These are phyloP conservation scores for Thumatha senex DNA, from an alignment of 2,888 invertebrate species.

Conservation along the genomic window DNA sequence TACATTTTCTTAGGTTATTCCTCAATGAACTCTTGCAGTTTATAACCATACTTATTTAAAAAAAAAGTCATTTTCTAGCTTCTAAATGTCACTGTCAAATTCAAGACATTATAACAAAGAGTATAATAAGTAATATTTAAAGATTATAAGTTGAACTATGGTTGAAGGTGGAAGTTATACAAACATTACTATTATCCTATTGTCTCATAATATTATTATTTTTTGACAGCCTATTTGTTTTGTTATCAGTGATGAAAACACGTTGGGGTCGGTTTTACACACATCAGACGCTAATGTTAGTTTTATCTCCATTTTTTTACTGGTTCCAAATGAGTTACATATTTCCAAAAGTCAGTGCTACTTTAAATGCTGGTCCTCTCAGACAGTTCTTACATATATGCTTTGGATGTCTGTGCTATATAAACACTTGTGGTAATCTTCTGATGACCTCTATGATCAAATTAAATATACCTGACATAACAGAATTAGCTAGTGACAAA, in stretches of 20 bases:
- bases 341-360: slow-evolving; percentile 43
- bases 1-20: too few relatives aligned
- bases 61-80: not conserved
- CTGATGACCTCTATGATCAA: slow-evolving; percentile 51
- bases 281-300: slow-evolving; percentile 38
- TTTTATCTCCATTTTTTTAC: slow-evolving; percentile 47
- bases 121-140: too few relatives aligned
- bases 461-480: slow-evolving; percentile 30
- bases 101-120: too few relatives aligned
- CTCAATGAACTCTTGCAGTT: too few relatives aligned
- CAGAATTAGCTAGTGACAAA: slow-evolving; percentile 28
- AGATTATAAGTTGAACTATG: too few relatives aligned
- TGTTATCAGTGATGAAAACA: slow-evolving; percentile 3
- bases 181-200: too few relatives aligned
- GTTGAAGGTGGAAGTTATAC: too few relatives aligned
- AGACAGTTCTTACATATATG: slow-evolving; percentile 47
- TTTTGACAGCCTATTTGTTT: too few relatives aligned
- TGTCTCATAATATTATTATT: too few relatives aligned
- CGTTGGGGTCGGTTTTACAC: not conserved
- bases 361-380: slow-evolving; percentile 37
- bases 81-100: not conserved
- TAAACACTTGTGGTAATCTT: slow-evolving; percentile 64
- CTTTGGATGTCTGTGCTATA: slow-evolving; percentile 48
- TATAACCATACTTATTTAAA: too few relatives aligned
- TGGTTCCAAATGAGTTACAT: slow-evolving; percentile 52